Evolutionary conservation across 2,888 invertebrate genomes (phyloP).

Genomic region (Trachelus stipa): DNA sequence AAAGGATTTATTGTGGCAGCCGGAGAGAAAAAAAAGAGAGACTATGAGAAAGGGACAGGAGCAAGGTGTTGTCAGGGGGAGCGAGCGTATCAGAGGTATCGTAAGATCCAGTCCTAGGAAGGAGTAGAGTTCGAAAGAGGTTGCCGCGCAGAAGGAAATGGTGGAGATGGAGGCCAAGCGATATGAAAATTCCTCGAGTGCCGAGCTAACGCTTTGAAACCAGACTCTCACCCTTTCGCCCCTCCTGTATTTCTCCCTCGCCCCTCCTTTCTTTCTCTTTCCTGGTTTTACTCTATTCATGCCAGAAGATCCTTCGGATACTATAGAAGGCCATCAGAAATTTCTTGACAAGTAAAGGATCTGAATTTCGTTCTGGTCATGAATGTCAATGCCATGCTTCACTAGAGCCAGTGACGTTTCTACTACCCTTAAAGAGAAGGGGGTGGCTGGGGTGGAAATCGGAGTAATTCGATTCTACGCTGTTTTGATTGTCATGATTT

Average conservation of each 20-base stretch:
- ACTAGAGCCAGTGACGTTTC: neutral
- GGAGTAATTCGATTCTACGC: neutral
- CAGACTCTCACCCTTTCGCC: constrained; percentile 14
- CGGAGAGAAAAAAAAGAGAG: neutral
- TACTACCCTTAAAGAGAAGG: neutral
- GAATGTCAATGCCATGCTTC: neutral
- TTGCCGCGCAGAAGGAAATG: neutral
- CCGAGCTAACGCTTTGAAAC: constrained; percentile 22
- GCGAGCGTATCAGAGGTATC: neutral
- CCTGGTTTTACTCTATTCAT: neutral
- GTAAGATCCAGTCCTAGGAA: neutral
- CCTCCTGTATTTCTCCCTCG: neutral
- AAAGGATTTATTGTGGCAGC: neutral
- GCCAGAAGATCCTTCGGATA: neutral
- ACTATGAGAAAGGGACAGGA: neutral
- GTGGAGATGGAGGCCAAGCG: constrained; percentile 13
- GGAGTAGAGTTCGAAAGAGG: neutral
- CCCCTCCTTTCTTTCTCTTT: neutral
- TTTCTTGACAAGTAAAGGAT: neutral
- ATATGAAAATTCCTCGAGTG: constrained; percentile 24
- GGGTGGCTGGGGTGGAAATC: neutral
- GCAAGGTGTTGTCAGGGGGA: neutral
- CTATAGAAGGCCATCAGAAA: neutral
- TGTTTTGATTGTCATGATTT: neutral
- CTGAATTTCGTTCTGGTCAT: neutral